These are phyloP conservation scores for Leucoma salicis DNA, from an alignment of 2,888 invertebrate genomes.

Conservation along the genomic window DNA sequence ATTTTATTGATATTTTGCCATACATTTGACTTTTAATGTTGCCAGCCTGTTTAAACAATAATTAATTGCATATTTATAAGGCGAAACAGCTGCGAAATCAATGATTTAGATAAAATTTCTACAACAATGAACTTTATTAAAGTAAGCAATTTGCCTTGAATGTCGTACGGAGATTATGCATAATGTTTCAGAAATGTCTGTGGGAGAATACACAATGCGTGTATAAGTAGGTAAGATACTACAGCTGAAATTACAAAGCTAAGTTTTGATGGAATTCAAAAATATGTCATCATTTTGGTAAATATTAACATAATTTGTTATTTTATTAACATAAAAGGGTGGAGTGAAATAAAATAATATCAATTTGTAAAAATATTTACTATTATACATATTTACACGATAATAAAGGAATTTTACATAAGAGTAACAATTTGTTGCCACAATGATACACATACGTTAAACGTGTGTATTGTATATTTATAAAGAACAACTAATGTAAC, in stretches of 20 bases:
- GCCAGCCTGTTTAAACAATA: conserved; percentile 13
- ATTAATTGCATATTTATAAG: conserved; percentile 9
- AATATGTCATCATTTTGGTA: conserved; percentile 12
- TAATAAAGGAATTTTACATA: conserved; percentile 34
- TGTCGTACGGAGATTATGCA: conserved; percentile 38
- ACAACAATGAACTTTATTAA: conserved; percentile 28
- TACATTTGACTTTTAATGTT: conserved; percentile 19
- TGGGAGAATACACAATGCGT: conserved; percentile 41
- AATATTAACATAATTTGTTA: neutral
- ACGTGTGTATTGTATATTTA: conserved; percentile 21
- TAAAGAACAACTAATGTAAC: conserved; percentile 4
- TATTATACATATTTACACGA: conserved; percentile 71
- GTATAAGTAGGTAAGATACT: conserved; percentile 39
- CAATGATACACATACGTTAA: conserved; percentile 25
- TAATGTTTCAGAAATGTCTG: conserved; percentile 36
- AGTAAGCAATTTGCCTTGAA: conserved; percentile 43
- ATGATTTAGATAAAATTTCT: conserved; percentile 14
- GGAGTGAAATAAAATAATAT: conserved; percentile 23
- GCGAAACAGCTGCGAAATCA: conserved; percentile 7
- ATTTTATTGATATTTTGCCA: conserved; percentile 28
- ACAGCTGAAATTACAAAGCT: conserved; percentile 44
- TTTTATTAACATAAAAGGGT: neutral
- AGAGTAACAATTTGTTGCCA: conserved; percentile 25
- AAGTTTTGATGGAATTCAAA: conserved; percentile 38
- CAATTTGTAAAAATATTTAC: conserved; percentile 71